Percentiles rank a stretch among this genome's conserved stretches.
phyloP scores from a whole-genome alignment of 2,888 invertebrate species.

The Girardia tigrina region DNA sequence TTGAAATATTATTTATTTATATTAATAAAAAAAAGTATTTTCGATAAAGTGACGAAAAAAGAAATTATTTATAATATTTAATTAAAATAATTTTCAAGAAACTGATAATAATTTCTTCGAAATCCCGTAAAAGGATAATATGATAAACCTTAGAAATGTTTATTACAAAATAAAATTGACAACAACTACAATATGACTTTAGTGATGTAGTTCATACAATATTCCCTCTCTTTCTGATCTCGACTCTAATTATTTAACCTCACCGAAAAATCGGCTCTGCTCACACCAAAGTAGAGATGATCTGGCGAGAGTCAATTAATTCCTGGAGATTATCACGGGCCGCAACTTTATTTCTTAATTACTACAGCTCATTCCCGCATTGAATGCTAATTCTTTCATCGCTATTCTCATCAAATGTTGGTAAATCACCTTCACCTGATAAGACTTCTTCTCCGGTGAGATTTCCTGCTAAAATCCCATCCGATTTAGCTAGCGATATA shows the following conservation, averaged over 20 bases:
- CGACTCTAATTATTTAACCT: constrained; percentile 23
- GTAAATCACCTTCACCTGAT: constrained; percentile 20
- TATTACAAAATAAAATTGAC: not conserved
- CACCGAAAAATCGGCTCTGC: constrained; percentile 23
- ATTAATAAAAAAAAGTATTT: too few relatives aligned
- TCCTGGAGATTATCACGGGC: constrained; percentile 20
- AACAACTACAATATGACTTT: not conserved
- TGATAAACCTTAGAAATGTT: not conserved
- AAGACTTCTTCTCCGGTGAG: constrained; percentile 15
- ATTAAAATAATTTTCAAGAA: not conserved
- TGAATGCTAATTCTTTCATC: constrained; percentile 14
- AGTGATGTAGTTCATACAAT: not conserved
- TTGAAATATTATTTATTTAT: too few relatives aligned
- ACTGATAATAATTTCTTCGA: not conserved
- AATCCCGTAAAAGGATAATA: not conserved
- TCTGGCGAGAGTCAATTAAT: constrained; percentile 19
- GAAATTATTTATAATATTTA: too few relatives aligned
- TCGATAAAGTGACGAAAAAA: too few relatives aligned
- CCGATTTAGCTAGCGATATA: constrained; percentile 20
- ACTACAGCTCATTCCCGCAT: constrained; percentile 18
- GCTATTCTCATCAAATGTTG: constrained; percentile 23
- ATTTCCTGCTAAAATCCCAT: constrained; percentile 20
- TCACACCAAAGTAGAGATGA: constrained; percentile 23
- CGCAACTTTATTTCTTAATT: constrained; percentile 20
- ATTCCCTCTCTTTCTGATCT: not conserved